Percentiles rank a stretch among this genome's conserved stretches.
Conservation (phyloP, 2,113 vertebrate species). For the Gopherus evgoodei region DNA sequence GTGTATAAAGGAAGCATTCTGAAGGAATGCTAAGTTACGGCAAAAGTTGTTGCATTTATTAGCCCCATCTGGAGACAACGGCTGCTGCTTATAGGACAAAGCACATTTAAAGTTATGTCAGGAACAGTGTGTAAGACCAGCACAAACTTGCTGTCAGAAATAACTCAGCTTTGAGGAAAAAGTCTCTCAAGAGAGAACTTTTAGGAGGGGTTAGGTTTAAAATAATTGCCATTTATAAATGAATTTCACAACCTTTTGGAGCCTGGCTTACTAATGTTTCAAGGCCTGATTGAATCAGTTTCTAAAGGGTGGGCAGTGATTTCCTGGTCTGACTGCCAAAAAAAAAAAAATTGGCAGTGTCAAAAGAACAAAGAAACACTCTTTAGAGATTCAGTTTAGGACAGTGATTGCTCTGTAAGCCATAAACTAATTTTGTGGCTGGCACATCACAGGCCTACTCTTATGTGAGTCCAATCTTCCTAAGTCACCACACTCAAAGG, state of each 20-base stretch:
- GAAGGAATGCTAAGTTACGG: background rate
- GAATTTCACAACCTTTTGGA: slow-evolving; percentile 73
- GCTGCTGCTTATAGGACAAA: background rate
- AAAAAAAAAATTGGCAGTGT: slow-evolving; percentile 45
- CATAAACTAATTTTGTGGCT: slow-evolving; percentile 34
- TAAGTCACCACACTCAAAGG: background rate
- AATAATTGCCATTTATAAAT: slow-evolving; percentile 71
- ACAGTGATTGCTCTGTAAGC: slow-evolving; percentile 52
- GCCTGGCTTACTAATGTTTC: slow-evolving; percentile 57
- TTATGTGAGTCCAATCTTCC: slow-evolving; percentile 31
- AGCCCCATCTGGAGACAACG: background rate
- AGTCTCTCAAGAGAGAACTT: slow-evolving; percentile 48
- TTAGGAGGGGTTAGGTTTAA: slow-evolving; percentile 64
- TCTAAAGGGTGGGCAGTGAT: slow-evolving; percentile 45
- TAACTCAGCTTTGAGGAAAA: slow-evolving; percentile 44
- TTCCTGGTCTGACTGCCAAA: slow-evolving; percentile 66
- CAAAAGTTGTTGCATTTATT: background rate
- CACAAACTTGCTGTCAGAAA: slow-evolving; percentile 31
- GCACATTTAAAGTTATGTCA: background rate
- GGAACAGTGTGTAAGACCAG: slow-evolving; percentile 16
- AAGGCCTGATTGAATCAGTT: slow-evolving; percentile 51
- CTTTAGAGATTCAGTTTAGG: slow-evolving; percentile 48
- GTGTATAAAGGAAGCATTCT: background rate
- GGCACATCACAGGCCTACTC: background rate
- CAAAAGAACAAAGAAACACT: slow-evolving; percentile 10